Evolutionary conservation across 1,140 invertebrate species (phyloP).

Genomic region (Bombus sibiricus): DNA sequence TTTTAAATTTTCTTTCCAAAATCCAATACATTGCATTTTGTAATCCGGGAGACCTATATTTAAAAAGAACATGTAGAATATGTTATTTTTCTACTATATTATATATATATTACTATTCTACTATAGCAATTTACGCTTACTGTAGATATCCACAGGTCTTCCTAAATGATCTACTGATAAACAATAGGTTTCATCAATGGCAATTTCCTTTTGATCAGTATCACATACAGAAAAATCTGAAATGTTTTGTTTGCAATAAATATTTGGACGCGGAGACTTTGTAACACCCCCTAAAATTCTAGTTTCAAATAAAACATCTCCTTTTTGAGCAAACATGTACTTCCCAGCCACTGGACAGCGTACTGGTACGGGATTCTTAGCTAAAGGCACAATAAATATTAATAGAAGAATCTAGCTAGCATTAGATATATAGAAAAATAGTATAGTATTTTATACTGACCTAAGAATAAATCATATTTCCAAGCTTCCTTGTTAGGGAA

Average conservation of each 20-base stretch:
- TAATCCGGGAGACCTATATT: conserved; percentile 95
- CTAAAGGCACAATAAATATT: conserved; percentile 81
- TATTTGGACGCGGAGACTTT: conserved; percentile 94
- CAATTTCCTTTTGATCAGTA: conserved; percentile 95
- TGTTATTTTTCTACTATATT: not conserved
- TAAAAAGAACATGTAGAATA: conserved; percentile 12
- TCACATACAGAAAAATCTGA: conserved; percentile 97
- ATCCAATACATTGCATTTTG: conserved; percentile 98
- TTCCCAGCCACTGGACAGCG: conserved; percentile 98
- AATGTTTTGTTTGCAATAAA: conserved; percentile 96
- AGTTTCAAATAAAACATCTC: conserved; percentile 94
- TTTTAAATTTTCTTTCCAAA: conserved; percentile 98
- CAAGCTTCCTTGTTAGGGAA: conserved; percentile 93
- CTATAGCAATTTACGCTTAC: conserved; percentile 79
- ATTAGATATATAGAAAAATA: not conserved
- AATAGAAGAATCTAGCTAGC: not conserved
- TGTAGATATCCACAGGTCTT: conserved; percentile 96
- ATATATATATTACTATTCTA: not conserved
- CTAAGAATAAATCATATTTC: conserved; percentile 94
- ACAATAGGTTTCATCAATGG: conserved; percentile 97
- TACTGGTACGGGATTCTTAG: conserved; percentile 95
- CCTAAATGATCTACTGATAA: conserved; percentile 97
- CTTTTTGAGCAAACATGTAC: conserved; percentile 95
- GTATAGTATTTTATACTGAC: conserved; percentile 78
- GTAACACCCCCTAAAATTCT: conserved; percentile 97